Base-by-base conservation (phyloP, 2,888 invertebrate species). In the Amiota minor region DNA sequence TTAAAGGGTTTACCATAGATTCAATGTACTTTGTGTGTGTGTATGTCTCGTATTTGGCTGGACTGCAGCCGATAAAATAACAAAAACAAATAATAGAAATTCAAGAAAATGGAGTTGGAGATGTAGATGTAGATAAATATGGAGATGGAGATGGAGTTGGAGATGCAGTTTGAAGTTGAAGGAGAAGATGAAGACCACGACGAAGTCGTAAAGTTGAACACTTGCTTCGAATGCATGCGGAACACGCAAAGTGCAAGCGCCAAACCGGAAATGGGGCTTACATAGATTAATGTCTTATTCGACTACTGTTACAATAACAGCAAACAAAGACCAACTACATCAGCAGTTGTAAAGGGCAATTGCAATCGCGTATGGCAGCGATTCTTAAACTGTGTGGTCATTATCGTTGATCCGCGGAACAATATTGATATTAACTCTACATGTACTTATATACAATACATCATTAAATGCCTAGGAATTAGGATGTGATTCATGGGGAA, bases 211-310 rank as follows among this genome's bases (percentile, higher is more conserved):
- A 59, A 59, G 18, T 9, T 4, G 18, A 16, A 59, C 59, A 59
- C 20, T 59, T 10, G 11, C 59, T 59, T 18, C 20, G 50, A 67
- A 50, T 67, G 67, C 67, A 50, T 50, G 67, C 67, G 67, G 50
- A 53, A 68, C 59, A 59, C 59, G 59, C 59, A 56, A 56, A 56
- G 16, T 56, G n/a, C 35, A 64, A 65, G 68, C 75, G 9, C 23
- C 55, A 61, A 4, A 68, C 18, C 82, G 82, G 85, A 83, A 80
- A 71, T 72, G 53, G 59, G 70, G 74, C 74, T 75, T 46, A 74
- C 76, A 64, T 75, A 81, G 77, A 83, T 80, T 81, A 85, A 83
- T 83, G 83, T 85, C 83, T 85, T 82, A 83, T 78, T 83, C 73
- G 75, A 72, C 56, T 71, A 45, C 46, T 16, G 49, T 11, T 18